Evolutionary conservation across 2,888 invertebrate species (phyloP), one percentile per base, ranked within the genome.

Genomic region (Mythimna vitellina): DNA sequence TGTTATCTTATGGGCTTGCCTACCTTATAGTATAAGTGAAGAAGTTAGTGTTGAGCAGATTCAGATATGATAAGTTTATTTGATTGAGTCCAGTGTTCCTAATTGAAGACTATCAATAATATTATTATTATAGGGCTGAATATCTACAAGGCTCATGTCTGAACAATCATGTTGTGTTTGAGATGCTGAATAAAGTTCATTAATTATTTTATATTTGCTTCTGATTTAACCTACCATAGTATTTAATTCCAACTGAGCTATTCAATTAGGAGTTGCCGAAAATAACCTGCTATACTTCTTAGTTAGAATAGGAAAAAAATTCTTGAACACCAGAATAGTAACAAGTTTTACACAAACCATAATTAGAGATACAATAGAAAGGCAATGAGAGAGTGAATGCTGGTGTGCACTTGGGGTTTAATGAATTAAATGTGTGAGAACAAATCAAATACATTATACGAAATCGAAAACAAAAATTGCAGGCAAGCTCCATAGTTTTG

Each of bases 131-230:
- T 10, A 60, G 38, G 14, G 61, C 38, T n/a, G 12, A 22, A 56
- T 57, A 38, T 58, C 38, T 65, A n/a, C 35, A 57, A 58, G 63
- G 65, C 14, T 58, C 12, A 29, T 81, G 7, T 76, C 58, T 78
- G 70, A 65, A 81, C 35, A 57, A 29, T 42, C 53, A 53, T 80
- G 14, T 65, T 75, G 22, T 67, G 42, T 61, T 65, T 80, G 32
- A 68, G 35, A 80, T 65, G 46, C 65, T 54, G 35, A 78, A 54
- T 81, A 78, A 76, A 78, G 35, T 58, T 70, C 25, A 68, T 46
- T 80, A 53, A 32, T 29, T 62, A 76, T 58, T 70, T 56, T 69
- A 29, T 32, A 49, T 20, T 62, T 32, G 35, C 1, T 14, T 58
- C 69, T 78, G 1, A 38, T 38, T 72, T 29, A 7, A 49, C 20